Base-by-base conservation (phyloP, 92 coral and sea anemone species). In the Zoanthus gigantus region DNA sequence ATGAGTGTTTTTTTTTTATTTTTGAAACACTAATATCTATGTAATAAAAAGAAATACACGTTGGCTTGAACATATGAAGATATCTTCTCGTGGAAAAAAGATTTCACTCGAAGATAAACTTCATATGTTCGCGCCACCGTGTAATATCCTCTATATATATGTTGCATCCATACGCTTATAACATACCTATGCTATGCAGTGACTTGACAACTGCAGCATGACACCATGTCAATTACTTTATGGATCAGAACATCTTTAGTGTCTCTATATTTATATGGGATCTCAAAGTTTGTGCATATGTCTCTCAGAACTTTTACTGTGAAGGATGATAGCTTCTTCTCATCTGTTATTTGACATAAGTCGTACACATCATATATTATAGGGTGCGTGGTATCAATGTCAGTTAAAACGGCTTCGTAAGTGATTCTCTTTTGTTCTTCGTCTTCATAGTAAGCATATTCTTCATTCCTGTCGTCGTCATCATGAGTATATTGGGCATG, bases 381-480 rank as follows among this genome's bases (percentile, higher is more conserved):
- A 16, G 89, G 82, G 69, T 86, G 89, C 61, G 50, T 86, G 89
- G 78, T 48, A 75, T 28, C 89, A 34, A 74, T 76, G 65, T 42
- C 89, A 3, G 60, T 72, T 57, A 74, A 56, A 13, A 85, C 82
- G 47, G 71, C 74, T 73, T 54, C 56, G 56, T 72, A 32, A 78
- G 45, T 56, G 54, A 52, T 72, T 23, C 23, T 23, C 23, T 23
- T 23, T 23, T 23, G 23, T 23, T 23, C 23, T 23, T 23, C 23
- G 23, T n/a, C 65, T 83, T 50, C 32, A 30, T 89, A 66, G 52
- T 83, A 84, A n/a, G 89, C 89, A 53, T 89, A 84, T 37, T 84
- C 89, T 74, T 89, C 92, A 44, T 48, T 28, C 12, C 72, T 32
- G 79, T 87, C 90, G 6, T 78, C 85, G 54, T 75, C 80, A 14